A percentile compares a stretch with the other conserved stretches of the same genome.
Evolutionary conservation across 2,113 vertebrate species (phyloP).

Genomic region (Arenaria interpres): DNA sequence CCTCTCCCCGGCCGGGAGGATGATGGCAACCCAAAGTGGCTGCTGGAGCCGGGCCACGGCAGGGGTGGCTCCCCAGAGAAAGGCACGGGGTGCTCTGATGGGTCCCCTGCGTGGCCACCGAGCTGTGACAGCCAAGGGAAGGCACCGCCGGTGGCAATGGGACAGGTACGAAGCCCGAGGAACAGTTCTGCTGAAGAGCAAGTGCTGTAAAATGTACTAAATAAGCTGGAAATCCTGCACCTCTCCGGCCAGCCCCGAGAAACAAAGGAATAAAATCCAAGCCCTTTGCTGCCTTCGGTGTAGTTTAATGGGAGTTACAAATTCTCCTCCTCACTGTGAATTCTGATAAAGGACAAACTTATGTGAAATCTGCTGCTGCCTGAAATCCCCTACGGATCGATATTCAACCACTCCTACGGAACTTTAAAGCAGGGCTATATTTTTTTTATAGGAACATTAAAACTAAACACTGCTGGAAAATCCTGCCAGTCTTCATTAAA

Average conservation of each 20-base stretch:
- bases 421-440: neutral
- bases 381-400: neutral
- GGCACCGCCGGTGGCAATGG: accelerated
- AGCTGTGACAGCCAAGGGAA: accelerated
- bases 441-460: neutral
- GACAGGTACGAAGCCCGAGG: neutral
- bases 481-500: neutral
- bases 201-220: accelerated
- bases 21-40: neutral
- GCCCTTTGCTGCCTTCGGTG: neutral
- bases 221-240: neutral
- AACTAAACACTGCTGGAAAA: neutral
- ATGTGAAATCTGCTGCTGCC: neutral
- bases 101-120: neutral
- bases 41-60: neutral
- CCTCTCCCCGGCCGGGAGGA: neutral
- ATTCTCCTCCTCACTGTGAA: neutral
- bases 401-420: neutral
- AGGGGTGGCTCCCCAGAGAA: neutral
- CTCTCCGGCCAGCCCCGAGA: neutral
- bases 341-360: neutral
- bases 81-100: accelerated
- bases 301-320: neutral
- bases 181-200: accelerated
- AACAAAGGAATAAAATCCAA: neutral